Conservation (phyloP, 64 coral and sea anemone species). For the Exaiptasia diaphana region DNA sequence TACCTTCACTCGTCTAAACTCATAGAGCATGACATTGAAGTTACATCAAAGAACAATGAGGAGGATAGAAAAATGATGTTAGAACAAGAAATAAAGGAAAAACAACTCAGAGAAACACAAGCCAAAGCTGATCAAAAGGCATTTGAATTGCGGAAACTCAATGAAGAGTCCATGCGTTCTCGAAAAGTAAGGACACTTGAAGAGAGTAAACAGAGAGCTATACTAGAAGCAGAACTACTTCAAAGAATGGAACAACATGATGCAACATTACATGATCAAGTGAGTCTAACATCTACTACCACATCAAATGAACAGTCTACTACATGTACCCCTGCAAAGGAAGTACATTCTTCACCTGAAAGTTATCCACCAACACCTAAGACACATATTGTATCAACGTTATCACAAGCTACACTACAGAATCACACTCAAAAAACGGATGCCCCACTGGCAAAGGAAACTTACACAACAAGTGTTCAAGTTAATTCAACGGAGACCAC, state of each 20-base stretch:
- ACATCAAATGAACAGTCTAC: neutral
- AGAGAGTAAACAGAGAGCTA: constrained; percentile 37
- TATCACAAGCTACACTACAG: neutral
- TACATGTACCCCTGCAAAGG: neutral
- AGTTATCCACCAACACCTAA: neutral
- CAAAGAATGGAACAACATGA: neutral
- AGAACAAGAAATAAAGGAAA: constrained; percentile 8
- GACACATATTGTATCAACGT: neutral
- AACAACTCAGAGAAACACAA: constrained; percentile 27
- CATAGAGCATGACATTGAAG: constrained; percentile 2
- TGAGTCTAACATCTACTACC: neutral
- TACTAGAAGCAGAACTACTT: constrained; percentile 1
- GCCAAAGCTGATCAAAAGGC: neutral
- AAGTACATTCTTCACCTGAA: neutral
- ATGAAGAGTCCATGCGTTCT: neutral
- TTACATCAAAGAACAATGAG: neutral
- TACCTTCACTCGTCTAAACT: too few species aligned
- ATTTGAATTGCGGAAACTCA: constrained; percentile 13
- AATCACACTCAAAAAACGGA: neutral
- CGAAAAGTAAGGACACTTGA: constrained; percentile 3
- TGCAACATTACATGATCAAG: neutral
- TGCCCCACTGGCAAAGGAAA: neutral
- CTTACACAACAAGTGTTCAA: neutral
- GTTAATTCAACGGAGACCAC: neutral
- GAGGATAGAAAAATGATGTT: neutral